These are phyloP conservation scores for Ctenoplectra terminalis DNA, from an alignment of 1,140 invertebrate genomes.

Conservation along the genomic window DNA sequence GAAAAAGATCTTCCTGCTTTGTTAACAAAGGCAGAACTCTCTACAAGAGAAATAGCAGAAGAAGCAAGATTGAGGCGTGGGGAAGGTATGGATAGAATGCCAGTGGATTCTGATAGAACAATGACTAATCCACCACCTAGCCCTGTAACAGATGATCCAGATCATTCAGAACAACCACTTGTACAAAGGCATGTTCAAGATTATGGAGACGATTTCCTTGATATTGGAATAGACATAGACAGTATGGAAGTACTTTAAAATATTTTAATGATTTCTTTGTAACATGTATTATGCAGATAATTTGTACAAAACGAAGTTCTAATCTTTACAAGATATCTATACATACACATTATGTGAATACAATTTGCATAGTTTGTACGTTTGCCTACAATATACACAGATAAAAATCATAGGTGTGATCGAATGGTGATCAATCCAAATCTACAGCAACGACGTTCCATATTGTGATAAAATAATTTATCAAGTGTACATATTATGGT, in stretches of 20 bases:
- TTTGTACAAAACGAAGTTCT: slow-evolving; percentile 57
- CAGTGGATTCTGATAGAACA: slow-evolving; percentile 81
- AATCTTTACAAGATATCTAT: slow-evolving; percentile 21
- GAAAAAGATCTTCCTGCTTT: slow-evolving; percentile 85
- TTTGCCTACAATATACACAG: slow-evolving; percentile 40
- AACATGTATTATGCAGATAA: slow-evolving; percentile 34
- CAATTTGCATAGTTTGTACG: slow-evolving; percentile 41
- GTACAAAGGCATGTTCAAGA: slow-evolving; percentile 83
- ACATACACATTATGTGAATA: slow-evolving; percentile 31
- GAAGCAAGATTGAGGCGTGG: slow-evolving; percentile 81
- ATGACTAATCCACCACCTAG: slow-evolving; percentile 90
- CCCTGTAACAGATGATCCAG: slow-evolving; percentile 88
- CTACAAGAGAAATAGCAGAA: slow-evolving; percentile 81
- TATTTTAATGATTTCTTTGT: slow-evolving; percentile 40
- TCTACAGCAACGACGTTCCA: slow-evolving; percentile 36
- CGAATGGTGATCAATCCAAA: slow-evolving; percentile 12
- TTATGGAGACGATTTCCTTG: slow-evolving; percentile 86
- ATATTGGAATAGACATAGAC: slow-evolving; percentile 87
- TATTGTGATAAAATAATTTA: slow-evolving; percentile 56
- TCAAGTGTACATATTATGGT: slow-evolving; percentile 51
- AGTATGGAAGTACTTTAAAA: slow-evolving; percentile 88
- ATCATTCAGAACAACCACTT: slow-evolving; percentile 87
- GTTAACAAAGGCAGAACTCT: slow-evolving; percentile 84
- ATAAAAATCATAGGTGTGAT: slow-evolving; percentile 12
- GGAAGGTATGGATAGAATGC: slow-evolving; percentile 81